phyloP scores from a whole-genome alignment of 1,140 invertebrate genomes.

The Ips typographus region DNA sequence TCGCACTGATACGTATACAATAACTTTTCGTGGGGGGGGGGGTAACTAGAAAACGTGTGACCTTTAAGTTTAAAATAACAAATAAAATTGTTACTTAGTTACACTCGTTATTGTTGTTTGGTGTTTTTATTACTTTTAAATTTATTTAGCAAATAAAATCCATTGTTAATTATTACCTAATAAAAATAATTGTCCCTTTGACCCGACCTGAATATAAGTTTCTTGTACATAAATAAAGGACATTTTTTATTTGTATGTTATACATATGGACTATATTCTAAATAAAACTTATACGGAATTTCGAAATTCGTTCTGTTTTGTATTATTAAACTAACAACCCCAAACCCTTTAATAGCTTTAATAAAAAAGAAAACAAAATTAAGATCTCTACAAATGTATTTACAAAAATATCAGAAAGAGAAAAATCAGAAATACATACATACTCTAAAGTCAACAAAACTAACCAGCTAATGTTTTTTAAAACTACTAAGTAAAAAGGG shows the following conservation, averaged over 20 bases:
- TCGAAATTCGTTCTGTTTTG: conserved; percentile 10
- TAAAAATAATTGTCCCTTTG: conserved; percentile 9
- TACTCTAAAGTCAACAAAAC: no score
- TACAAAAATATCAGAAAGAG: no score
- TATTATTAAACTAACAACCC: no score
- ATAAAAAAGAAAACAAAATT: no score
- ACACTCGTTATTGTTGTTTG: neutral
- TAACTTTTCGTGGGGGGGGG: no score
- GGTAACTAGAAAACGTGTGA: no score
- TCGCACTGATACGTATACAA: no score
- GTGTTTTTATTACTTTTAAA: neutral
- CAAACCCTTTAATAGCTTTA: no score
- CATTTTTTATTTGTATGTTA: conserved; percentile 29
- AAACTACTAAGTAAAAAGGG: no score
- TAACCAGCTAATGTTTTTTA: no score
- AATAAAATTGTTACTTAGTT: neutral
- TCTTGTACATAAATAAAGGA: conserved; percentile 17
- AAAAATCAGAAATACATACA: no score
- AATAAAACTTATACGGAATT: conserved; percentile 31
- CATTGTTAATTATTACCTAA: conserved; percentile 19
- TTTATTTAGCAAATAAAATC: neutral
- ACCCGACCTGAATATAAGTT: neutral
- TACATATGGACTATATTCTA: conserved; percentile 27
- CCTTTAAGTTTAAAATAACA: neutral
- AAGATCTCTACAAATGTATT: no score